These are phyloP conservation scores for Gambusia affinis DNA, from an alignment of 2,113 vertebrate species.

Conservation along the genomic window DNA sequence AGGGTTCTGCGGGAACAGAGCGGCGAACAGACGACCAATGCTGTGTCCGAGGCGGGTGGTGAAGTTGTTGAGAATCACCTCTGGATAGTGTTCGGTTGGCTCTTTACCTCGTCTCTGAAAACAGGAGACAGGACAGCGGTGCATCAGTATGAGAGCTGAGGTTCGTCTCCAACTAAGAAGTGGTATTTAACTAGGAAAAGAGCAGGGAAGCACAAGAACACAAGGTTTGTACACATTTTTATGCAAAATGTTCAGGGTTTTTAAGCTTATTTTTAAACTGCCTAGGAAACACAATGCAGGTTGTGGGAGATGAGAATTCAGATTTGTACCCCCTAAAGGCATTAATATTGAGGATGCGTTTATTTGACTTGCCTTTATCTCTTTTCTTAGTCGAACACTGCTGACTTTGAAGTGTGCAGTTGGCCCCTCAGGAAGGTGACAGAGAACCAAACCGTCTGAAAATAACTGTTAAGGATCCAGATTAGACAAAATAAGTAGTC, in stretches of 20 bases:
- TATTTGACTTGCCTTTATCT: conserved; percentile 88
- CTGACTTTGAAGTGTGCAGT: conserved; percentile 98
- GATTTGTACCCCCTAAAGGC: not conserved
- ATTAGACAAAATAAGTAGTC: not conserved
- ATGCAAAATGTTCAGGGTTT: no score
- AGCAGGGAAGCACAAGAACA: not conserved
- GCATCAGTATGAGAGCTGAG: not conserved
- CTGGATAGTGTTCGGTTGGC: conserved; percentile 89
- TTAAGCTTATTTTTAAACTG: not conserved
- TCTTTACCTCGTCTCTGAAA: conserved; percentile 89
- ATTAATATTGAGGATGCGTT: not conserved
- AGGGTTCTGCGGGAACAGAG: conserved; percentile 93
- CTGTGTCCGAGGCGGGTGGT: conserved; percentile 92
- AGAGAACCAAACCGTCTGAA: conserved; percentile 93
- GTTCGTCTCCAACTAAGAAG: not conserved
- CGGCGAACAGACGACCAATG: conserved; percentile 91
- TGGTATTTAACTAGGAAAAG: not conserved
- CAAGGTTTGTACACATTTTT: no score
- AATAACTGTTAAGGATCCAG: conserved; percentile 72
- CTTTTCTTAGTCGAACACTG: conserved; percentile 92
- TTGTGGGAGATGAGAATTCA: not conserved
- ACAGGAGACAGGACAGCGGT: not conserved
- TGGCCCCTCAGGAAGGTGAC: conserved; percentile 94
- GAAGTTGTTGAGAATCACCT: conserved; percentile 97
- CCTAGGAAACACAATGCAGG: not conserved